phyloP scores from a whole-genome alignment of 2,888 invertebrate species.

The Ischnura elegans region DNA sequence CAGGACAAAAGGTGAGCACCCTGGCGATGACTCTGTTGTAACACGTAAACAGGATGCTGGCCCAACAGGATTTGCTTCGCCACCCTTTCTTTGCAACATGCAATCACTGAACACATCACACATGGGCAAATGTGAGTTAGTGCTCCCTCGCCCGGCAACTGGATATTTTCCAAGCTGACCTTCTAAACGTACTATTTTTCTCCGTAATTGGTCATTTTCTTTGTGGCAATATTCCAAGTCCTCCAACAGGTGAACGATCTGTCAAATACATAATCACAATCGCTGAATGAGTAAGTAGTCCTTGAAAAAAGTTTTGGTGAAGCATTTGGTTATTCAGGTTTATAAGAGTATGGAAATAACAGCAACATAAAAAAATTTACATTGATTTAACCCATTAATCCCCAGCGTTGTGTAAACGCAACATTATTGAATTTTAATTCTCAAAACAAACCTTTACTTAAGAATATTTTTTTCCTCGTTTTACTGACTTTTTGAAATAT shows the following conservation, averaged over 20 bases:
- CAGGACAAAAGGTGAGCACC: slow-evolving; percentile 74
- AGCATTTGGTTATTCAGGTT: no score
- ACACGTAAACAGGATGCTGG: slow-evolving; percentile 71
- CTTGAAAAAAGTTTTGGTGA: no score
- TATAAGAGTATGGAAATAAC: no score
- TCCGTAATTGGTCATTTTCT: slow-evolving; percentile 82
- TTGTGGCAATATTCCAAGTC: slow-evolving; percentile 84
- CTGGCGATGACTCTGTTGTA: slow-evolving; percentile 72
- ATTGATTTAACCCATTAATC: no score
- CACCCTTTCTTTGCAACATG: slow-evolving; percentile 32
- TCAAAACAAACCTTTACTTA: no score
- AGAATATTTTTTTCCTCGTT: no score
- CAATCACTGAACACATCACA: slow-evolving; percentile 43
- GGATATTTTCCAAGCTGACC: slow-evolving; percentile 76
- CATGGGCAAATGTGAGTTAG: slow-evolving; percentile 55
- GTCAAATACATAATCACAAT: no score
- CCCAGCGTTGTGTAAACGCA: no score
- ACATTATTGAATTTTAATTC: no score
- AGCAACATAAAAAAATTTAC: no score
- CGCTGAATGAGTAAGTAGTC: no score
- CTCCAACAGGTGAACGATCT: slow-evolving; percentile 82
- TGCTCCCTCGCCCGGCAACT: slow-evolving; percentile 39
- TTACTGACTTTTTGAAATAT: no score
- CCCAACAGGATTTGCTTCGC: slow-evolving; percentile 36
- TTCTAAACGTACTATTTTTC: slow-evolving; percentile 81